These are phyloP conservation scores for Druceiella hillmani DNA, from an alignment of 2,888 invertebrate species.

Conservation along the genomic window DNA sequence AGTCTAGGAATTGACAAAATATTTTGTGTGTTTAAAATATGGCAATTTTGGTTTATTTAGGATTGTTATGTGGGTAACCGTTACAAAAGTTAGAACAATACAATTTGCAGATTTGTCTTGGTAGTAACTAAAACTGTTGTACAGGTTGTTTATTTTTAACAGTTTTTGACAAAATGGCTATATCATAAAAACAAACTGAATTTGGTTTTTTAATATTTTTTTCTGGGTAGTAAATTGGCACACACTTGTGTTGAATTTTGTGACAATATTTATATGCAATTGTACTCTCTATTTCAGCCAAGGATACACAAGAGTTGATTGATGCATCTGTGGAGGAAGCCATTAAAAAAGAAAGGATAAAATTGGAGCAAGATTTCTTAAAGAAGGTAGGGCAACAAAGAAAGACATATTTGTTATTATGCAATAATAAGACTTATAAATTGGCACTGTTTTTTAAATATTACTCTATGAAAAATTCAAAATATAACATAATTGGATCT, in stretches of 20 bases:
- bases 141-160: too few relatives aligned
- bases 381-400: slow-evolving; percentile 52
- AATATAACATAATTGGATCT: neutral
- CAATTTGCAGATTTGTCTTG: too few relatives aligned
- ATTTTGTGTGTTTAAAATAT: too few relatives aligned
- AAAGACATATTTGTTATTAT: slow-evolving; percentile 1
- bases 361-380: slow-evolving; percentile 63
- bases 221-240: too few relatives aligned
- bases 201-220: too few relatives aligned
- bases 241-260: slow-evolving; percentile 1
- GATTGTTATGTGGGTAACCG: too few relatives aligned
- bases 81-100: too few relatives aligned
- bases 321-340: slow-evolving; percentile 64
- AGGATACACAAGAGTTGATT: slow-evolving; percentile 41
- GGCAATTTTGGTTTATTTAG: too few relatives aligned
- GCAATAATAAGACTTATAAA: neutral
- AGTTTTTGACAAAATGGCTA: too few relatives aligned
- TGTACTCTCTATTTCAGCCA: slow-evolving; percentile 29
- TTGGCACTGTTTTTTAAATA: neutral
- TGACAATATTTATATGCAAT: neutral
- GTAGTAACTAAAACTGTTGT: too few relatives aligned
- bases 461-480: neutral
- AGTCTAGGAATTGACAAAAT: too few relatives aligned
- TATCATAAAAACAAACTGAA: too few relatives aligned
- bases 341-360: slow-evolving; percentile 61